phyloP scores from a whole-genome alignment of 35 echinoderm and acorn worm genomes.

The Heliocidaris tuberculata region DNA sequence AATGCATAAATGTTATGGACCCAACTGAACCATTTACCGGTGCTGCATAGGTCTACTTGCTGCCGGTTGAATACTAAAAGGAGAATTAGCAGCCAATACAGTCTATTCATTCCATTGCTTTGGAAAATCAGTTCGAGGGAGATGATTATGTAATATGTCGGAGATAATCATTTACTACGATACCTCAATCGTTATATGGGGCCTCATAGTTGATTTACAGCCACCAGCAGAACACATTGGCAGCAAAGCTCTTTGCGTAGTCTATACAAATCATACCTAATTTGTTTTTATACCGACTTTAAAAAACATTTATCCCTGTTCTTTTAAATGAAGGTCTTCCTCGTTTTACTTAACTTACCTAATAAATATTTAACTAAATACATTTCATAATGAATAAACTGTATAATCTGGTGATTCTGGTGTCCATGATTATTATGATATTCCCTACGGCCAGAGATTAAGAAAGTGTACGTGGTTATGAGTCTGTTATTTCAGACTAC shows the following conservation, averaged over 20 bases:
- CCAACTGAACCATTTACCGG: too few species aligned
- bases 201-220: background rate
- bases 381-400: too few species aligned
- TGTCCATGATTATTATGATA: too few species aligned
- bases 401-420: too few species aligned
- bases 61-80: too few species aligned
- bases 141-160: background rate
- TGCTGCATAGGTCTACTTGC: too few species aligned
- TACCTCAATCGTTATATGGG: background rate
- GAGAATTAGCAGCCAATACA: background rate
- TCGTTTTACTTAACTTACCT: too few species aligned
- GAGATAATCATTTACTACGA: background rate
- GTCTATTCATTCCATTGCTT: too few species aligned
- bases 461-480: background rate
- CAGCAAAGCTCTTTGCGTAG: background rate
- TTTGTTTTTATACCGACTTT: background rate
- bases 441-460: too few species aligned
- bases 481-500: background rate
- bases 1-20: too few species aligned
- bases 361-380: too few species aligned
- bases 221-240: background rate
- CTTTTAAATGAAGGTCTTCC: background rate
- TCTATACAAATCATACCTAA: background rate
- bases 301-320: background rate
- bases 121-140: background rate